phyloP scores from a whole-genome alignment of 2,888 invertebrate genomes.

The Scrobipalpa atriplicella region DNA sequence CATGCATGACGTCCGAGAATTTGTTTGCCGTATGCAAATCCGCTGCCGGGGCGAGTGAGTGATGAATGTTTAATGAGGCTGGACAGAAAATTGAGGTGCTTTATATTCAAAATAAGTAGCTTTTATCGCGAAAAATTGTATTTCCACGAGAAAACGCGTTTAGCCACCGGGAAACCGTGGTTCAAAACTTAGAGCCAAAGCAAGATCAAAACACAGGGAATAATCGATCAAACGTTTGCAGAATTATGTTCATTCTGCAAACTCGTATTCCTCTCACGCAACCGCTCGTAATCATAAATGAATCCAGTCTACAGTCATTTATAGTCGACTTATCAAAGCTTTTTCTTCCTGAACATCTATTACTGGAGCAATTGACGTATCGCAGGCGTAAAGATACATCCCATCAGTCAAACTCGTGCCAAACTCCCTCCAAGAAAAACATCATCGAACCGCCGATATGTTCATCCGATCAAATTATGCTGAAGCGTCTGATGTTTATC shows the following conservation, averaged over 20 bases:
- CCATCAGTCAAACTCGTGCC: slow-evolving; percentile 43
- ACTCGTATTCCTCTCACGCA: neutral
- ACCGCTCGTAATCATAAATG: neutral
- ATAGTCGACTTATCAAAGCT: slow-evolving; percentile 23
- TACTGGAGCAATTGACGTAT: slow-evolving; percentile 46
- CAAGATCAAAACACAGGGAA: no score
- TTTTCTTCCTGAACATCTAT: slow-evolving; percentile 38
- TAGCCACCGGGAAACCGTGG: no score
- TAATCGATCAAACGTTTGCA: no score
- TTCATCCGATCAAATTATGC: slow-evolving; percentile 38
- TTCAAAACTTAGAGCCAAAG: no score
- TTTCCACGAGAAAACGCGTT: no score
- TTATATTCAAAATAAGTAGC: slow-evolving; percentile 15
- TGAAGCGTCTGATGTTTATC: slow-evolving; percentile 38
- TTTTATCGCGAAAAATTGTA: no score
- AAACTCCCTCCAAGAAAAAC: slow-evolving; percentile 48
- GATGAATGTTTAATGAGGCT: slow-evolving; percentile 24
- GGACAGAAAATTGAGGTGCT: slow-evolving; percentile 7
- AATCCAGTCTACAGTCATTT: neutral
- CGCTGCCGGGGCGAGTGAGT: slow-evolving; percentile 27
- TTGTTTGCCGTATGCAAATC: slow-evolving; percentile 52
- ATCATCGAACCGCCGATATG: slow-evolving; percentile 35
- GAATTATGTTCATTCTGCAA: no score
- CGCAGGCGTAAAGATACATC: slow-evolving; percentile 31
- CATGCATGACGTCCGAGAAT: slow-evolving; percentile 32